phyloP scores from a whole-genome alignment of 1,140 invertebrate genomes.

The Hermetia illucens region DNA sequence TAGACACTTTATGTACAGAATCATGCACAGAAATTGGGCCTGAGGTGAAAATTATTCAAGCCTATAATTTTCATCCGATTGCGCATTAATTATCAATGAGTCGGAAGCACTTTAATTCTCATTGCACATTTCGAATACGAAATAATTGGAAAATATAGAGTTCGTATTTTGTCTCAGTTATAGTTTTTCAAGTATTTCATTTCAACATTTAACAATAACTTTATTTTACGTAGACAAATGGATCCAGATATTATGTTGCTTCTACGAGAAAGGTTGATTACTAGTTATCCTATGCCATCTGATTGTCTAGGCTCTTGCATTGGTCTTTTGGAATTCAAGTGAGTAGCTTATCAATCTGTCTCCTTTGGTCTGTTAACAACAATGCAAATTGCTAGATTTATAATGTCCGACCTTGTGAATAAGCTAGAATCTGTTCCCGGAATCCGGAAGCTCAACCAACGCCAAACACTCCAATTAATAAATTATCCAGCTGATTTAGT shows the following conservation, averaged over 20 bases:
- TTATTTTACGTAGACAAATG: slow-evolving; percentile 28
- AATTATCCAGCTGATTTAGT: slow-evolving; percentile 30
- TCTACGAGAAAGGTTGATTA: slow-evolving; percentile 19
- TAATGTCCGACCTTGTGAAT: slow-evolving; percentile 29
- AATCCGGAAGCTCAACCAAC: slow-evolving; percentile 13
- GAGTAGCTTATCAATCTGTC: background rate
- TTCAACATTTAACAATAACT: slow-evolving; percentile 12
- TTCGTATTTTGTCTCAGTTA: no score
- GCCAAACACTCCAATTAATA: slow-evolving; percentile 13
- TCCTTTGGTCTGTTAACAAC: no score
- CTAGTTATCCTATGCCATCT: slow-evolving; percentile 30
- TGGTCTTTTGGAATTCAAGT: slow-evolving; percentile 15
- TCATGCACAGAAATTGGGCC: no score
- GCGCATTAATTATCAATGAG: no score
- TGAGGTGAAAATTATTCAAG: no score
- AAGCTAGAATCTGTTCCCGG: slow-evolving; percentile 28
- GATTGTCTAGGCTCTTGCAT: slow-evolving; percentile 18
- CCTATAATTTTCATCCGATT: no score
- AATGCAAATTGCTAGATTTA: no score
- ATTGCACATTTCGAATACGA: no score
- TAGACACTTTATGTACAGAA: no score
- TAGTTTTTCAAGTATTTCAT: no score
- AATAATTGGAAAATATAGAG: no score
- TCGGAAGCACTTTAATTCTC: no score
- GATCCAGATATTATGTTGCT: slow-evolving; percentile 36